Conservation (phyloP, 1,140 invertebrate species). For the Drosophila mojavensis region DNA sequence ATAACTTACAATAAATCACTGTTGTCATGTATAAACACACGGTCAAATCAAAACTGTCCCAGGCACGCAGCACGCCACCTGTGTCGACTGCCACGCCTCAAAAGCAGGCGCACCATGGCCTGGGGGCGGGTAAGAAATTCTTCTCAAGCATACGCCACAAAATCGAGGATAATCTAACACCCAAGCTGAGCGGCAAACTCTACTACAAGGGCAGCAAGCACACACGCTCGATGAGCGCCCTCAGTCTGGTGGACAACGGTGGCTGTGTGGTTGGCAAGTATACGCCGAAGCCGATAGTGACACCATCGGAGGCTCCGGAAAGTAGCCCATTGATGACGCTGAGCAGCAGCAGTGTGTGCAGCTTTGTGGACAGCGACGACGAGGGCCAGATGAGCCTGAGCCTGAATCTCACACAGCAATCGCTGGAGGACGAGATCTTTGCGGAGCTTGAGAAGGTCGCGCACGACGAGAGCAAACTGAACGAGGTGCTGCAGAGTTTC, state of each 20-base stretch:
- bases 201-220: constrained; percentile 76
- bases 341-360: constrained; percentile 49
- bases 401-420: constrained; percentile 71
- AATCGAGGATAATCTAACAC: constrained; percentile 81
- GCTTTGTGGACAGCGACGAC: constrained; percentile 74
- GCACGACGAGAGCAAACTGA: constrained; percentile 85
- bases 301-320: not conserved
- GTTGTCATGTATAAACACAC: constrained; percentile 71
- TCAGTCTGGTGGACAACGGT: constrained; percentile 52
- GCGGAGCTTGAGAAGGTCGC: constrained; percentile 84
- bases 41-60: constrained; percentile 68
- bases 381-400: constrained; percentile 69
- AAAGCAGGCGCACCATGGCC: constrained; percentile 21
- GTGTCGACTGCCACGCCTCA: constrained; percentile 23
- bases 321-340: constrained; percentile 36
- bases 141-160: constrained; percentile 79
- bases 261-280: constrained; percentile 76
- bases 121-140: constrained; percentile 74
- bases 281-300: constrained; percentile 49
- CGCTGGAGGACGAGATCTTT: constrained; percentile 82
- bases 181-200: constrained; percentile 70
- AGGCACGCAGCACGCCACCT: constrained; percentile 58
- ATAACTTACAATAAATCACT: constrained; percentile 11
- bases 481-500: constrained; percentile 87
- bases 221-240: constrained; percentile 72